Base-by-base conservation (phyloP, 1,140 invertebrate genomes). In the Drosophila sechellia region DNA sequence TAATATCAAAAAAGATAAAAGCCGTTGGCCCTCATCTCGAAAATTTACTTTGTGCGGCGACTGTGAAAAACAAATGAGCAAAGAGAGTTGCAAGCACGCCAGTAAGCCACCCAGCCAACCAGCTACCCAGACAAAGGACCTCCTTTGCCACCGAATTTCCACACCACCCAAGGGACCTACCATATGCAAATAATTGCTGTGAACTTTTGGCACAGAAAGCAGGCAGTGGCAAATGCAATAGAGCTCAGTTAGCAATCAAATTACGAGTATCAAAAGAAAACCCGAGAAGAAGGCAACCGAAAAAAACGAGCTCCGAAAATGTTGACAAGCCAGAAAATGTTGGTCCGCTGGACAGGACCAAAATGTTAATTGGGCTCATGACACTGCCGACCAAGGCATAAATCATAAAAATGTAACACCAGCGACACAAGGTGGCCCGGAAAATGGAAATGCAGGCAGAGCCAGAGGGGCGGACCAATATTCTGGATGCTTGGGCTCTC, bases 301-400 rank as follows among this genome's bases (percentile, higher is more conserved):
- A 60, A 80, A 80, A 75, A 57, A 20, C 17, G 53, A 75, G 54
- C 50, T 27, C 27, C 34, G 58, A 75, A 76, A 68, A 64, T 55
- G 64, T 71, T 63, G 64, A 74, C 48, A 65, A 74, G 54, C 71
- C 61, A 58, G 73, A 68, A 76, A 69, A 76, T 71, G 65, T 57
- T 71, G 68, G 68, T 57, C 68, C 68, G 68, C 52, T 68, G 68
- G 68, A 71, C 68, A 69, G 45, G 72, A 76, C 58, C 75, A 60
- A 87, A 87, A 87, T 87, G 83, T 87, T 87, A 87, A 87, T 87
- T 87, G 83, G 83, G 83, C 79, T 87, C 83, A 70, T 87, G 79
- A 87, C 83, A 87, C 83, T 81, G 78, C 65, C 60, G 70, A 61
- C 81, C 79, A 57, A 74, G 65, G 84, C 81, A 86, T 87, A 87